Evolutionary conservation across 2,113 vertebrate genomes (phyloP), one percentile per base, ranked within the genome.

Genomic region (Arvicanthis niloticus): DNA sequence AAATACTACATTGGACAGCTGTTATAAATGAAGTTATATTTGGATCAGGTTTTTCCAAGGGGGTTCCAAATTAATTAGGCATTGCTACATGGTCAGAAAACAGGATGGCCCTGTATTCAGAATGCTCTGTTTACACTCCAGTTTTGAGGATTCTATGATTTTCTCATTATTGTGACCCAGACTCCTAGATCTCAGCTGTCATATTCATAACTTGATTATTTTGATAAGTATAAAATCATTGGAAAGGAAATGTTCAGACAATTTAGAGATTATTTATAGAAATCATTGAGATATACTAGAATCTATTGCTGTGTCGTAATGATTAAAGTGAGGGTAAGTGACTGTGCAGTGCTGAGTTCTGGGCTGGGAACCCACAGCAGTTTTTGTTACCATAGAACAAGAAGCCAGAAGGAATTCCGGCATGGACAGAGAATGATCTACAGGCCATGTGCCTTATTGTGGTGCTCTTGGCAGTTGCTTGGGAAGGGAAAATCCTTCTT

Each of bases 251-350:
- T 91, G 45, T 76, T 76, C 26, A 68, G 84, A 84, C 85, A 88
- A 87, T 10, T 77, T 91, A 91, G 70, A 84, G 7, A 45, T 10
- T 3, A 65, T 80, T 62, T 88, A 65, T 95, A 92, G 29, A 77
- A 96, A 56, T 78, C 21, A 60, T 34, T 92, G 92, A 72, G 31
- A 40, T 92, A 12, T 86, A 60, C 56, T 94, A 67, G 90, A 91
- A 21, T 82, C n/a, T 92, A 58, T 94, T 84, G 42, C 82, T 67
- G 3, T 95, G 67, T 48, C 8, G 17, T 92, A 42, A 80, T 76
- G 86, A 51, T 76, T 15, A 60, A 60, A 62, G 65, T 67, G 65
- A 31, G 4, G 10, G 65, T 67, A 31, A 67, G 29, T 29, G 65
- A 12, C n/a, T 42, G 24, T 16, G 7, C 40, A 40, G 37, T 17